phyloP scores from a whole-genome alignment of 2,113 vertebrate genomes.

The Acrocephalus arundinaceus region DNA sequence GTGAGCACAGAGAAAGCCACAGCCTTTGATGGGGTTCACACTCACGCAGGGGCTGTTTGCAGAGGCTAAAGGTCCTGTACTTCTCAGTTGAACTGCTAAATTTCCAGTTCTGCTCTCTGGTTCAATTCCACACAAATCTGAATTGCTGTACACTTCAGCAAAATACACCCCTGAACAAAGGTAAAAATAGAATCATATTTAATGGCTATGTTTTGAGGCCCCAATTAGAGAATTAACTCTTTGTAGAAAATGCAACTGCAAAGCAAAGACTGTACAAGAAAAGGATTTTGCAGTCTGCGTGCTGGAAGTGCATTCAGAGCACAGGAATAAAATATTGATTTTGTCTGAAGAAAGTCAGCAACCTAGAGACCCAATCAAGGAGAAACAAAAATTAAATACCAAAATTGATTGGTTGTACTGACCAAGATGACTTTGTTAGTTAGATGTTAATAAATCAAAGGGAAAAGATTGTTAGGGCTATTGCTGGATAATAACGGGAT shows the following conservation, averaged over 20 bases:
- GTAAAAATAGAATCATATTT: neutral
- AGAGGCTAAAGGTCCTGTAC: neutral
- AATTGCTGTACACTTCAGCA: neutral
- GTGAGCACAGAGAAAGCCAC: neutral
- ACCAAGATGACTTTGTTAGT: constrained; percentile 78
- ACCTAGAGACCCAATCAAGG: constrained; percentile 79
- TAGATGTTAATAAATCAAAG: constrained; percentile 83
- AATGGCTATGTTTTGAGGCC: neutral
- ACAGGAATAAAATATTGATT: constrained; percentile 85
- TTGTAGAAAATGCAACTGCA: neutral
- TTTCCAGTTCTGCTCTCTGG: neutral
- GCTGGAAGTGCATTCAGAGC: constrained; percentile 67
- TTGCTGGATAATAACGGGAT: constrained; percentile 37
- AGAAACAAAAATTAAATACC: constrained; percentile 89
- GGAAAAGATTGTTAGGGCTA: constrained; percentile 67
- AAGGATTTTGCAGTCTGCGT: constrained; percentile 2
- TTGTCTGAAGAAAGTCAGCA: constrained; percentile 77
- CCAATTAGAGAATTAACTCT: neutral
- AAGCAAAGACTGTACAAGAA: neutral
- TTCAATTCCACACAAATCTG: neutral
- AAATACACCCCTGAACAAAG: neutral
- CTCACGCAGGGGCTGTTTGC: neutral
- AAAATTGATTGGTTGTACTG: constrained; percentile 87
- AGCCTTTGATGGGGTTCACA: neutral
- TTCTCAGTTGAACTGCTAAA: neutral